Evolutionary conservation across 2,888 invertebrate species (phyloP).

Genomic region (Hesperia comma): DNA sequence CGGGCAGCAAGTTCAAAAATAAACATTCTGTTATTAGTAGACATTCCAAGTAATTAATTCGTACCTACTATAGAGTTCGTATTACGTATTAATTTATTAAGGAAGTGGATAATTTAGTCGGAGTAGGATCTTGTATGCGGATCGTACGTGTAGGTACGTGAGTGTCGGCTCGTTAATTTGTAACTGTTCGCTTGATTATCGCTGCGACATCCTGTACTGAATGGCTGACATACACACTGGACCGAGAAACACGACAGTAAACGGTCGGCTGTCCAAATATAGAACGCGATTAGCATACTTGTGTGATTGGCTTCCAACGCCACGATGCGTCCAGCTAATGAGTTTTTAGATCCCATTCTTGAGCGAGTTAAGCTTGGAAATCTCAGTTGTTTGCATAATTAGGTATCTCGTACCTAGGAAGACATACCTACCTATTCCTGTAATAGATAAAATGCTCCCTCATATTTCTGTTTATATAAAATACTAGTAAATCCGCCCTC

Average conservation of each 20-base stretch:
- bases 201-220: constrained; percentile 25
- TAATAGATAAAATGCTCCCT: no score
- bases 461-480: no score
- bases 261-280: constrained; percentile 33
- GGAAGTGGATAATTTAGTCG: constrained; percentile 5
- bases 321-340: constrained; percentile 12
- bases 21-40: no score
- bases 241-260: constrained; percentile 30
- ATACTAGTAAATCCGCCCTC: no score
- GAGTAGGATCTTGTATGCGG: constrained; percentile 18
- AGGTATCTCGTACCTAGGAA: no score
- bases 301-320: constrained; percentile 22
- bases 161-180: constrained; percentile 32
- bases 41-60: neutral
- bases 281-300: constrained; percentile 32
- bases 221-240: constrained; percentile 24
- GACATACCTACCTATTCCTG: no score
- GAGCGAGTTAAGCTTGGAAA: neutral
- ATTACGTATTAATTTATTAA: constrained; percentile 8
- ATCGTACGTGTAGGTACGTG: constrained; percentile 8
- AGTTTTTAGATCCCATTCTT: constrained; percentile 6
- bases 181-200: constrained; percentile 35
- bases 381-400: neutral
- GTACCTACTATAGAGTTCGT: neutral
- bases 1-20: no score